phyloP scores from a whole-genome alignment of 2,113 vertebrate species.

The Carassius auratus region DNA sequence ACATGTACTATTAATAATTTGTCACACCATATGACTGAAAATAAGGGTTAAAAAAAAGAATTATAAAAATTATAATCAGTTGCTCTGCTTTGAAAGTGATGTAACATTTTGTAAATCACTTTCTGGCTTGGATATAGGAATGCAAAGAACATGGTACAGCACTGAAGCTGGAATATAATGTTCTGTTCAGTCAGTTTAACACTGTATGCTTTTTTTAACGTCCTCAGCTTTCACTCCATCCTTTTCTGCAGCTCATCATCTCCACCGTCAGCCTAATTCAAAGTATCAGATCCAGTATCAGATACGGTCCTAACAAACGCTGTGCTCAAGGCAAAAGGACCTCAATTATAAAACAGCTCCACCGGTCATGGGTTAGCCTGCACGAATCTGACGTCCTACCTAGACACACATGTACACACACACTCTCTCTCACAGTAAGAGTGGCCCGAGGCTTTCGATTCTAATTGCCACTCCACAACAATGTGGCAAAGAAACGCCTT shows the following conservation, averaged over 20 bases:
- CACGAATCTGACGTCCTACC: conserved; percentile 51
- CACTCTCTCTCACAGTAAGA: conserved; percentile 48
- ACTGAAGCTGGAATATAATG: conserved; percentile 14
- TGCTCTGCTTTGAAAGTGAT: conserved; percentile 9
- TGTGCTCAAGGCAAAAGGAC: conserved; percentile 57
- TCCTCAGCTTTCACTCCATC: conserved; percentile 18
- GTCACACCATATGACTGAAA: background rate
- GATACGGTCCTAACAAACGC: conserved; percentile 49
- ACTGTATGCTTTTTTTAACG: conserved; percentile 26
- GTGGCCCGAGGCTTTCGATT: conserved; percentile 57
- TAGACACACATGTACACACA: conserved; percentile 38
- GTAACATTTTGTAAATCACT: conserved; percentile 21
- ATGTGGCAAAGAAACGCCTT: conserved; percentile 57
- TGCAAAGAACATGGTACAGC: conserved; percentile 5
- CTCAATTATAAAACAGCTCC: conserved; percentile 62
- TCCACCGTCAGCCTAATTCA: conserved; percentile 36
- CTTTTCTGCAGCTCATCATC: conserved; percentile 14
- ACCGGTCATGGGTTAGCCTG: conserved; percentile 56
- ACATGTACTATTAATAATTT: background rate
- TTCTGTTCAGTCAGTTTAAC: conserved; percentile 25
- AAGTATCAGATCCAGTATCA: conserved; percentile 34
- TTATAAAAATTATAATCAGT: background rate
- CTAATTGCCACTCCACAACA: conserved; percentile 59
- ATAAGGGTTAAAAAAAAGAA: background rate
- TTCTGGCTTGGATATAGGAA: conserved; percentile 26